Conservation (phyloP, 2,113 vertebrate species). For the Microtus richardsoni region DNA sequence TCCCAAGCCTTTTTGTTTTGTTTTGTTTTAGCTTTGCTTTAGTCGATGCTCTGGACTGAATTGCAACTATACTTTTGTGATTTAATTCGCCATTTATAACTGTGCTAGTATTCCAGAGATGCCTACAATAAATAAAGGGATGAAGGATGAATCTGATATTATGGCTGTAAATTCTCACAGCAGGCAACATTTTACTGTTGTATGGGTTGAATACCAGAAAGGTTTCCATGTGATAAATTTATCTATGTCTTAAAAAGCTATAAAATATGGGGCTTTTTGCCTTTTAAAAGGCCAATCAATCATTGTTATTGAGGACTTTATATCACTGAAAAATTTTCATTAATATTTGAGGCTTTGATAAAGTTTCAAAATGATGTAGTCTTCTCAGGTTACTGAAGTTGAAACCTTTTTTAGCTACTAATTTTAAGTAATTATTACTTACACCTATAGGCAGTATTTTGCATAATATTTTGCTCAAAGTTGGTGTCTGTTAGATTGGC, state of each 20-base stretch:
- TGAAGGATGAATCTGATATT: conserved; percentile 79
- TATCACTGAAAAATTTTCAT: conserved; percentile 81
- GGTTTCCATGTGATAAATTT: conserved; percentile 79
- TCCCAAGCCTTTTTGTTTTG: not conserved
- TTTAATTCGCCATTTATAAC: conserved; percentile 82
- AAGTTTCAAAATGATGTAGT: conserved; percentile 73
- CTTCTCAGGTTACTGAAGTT: not conserved
- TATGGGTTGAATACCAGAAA: conserved; percentile 66
- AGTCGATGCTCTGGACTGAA: conserved; percentile 38
- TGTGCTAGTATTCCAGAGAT: conserved; percentile 75
- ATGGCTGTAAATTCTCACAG: conserved; percentile 83
- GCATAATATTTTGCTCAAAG: not conserved
- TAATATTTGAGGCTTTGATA: conserved; percentile 74
- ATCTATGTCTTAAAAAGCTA: conserved; percentile 79
- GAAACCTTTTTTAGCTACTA: not conserved
- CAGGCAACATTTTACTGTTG: conserved; percentile 76
- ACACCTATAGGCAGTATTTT: not conserved
- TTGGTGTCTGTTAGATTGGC: conserved; percentile 17
- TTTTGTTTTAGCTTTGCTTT: not conserved
- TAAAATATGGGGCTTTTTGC: conserved; percentile 85
- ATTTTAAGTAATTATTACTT: conserved; percentile 40
- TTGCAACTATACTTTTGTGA: conserved; percentile 65
- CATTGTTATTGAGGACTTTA: conserved; percentile 83
- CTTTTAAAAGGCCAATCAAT: conserved; percentile 85
- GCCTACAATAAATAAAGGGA: conserved; percentile 83